Evolutionary conservation across 2,888 invertebrate genomes (phyloP).

Genomic region (Choristoneura rosaceana): DNA sequence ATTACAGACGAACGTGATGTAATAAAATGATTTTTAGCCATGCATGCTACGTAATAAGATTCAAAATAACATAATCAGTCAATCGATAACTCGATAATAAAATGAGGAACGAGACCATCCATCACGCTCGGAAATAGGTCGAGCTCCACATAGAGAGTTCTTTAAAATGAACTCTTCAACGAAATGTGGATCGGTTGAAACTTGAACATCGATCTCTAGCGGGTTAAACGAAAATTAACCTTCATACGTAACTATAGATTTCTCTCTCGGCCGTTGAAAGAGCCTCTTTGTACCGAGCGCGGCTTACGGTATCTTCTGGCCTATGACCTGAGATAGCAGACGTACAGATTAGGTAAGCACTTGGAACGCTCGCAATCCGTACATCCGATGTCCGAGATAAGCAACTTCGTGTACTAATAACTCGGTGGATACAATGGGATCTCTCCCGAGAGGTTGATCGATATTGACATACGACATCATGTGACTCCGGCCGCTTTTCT

Average conservation of each 20-base stretch:
- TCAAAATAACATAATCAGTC: constrained; percentile 29
- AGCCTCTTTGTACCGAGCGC: constrained; percentile 45
- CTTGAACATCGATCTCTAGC: constrained; percentile 43
- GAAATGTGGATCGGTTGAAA: constrained; percentile 59
- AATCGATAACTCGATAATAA: constrained; percentile 51
- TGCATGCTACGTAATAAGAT: constrained; percentile 28
- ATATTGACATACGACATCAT: constrained; percentile 39
- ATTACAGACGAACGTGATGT: constrained; percentile 25
- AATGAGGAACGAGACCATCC: constrained; percentile 64
- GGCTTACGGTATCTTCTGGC: constrained; percentile 75
- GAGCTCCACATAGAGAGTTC: constrained; percentile 58
- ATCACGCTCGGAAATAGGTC: constrained; percentile 70
- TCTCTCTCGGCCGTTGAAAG: constrained; percentile 50
- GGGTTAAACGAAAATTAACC: constrained; percentile 58
- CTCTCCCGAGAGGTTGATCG: constrained; percentile 41
- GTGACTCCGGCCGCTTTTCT: constrained; percentile 29
- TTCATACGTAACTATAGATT: constrained; percentile 53
- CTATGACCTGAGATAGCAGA: constrained; percentile 74
- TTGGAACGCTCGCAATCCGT: constrained; percentile 53
- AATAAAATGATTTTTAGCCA: constrained; percentile 12
- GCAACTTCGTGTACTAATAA: constrained; percentile 62
- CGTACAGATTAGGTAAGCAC: constrained; percentile 69
- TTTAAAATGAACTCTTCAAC: constrained; percentile 57
- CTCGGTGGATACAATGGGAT: constrained; percentile 59
- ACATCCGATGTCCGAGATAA: constrained; percentile 68